Base-by-base conservation (phyloP, 2,888 invertebrate species). In the Psylliodes chrysocephalus region DNA sequence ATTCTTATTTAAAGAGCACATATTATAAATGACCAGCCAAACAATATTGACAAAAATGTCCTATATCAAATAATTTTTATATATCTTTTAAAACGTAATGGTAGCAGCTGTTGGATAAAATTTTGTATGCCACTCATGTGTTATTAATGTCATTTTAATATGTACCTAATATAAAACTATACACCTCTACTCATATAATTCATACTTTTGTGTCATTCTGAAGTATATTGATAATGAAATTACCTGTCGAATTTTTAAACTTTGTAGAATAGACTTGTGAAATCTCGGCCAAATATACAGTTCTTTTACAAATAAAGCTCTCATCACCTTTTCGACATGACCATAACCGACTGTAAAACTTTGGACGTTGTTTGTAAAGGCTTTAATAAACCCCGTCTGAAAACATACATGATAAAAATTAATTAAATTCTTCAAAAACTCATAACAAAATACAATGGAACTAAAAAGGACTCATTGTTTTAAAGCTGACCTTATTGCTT, bases 251-350 rank as follows among this genome's bases (percentile, higher is more conserved):
- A 86, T 83, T 46, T 87, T 86, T 60, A 91, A 82, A 74, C 85
- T 86, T 44, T 83, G 83, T 64, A 86, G 85, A 5, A 92, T 87
- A 70, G 85, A 82, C 7, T 88, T 86, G 79, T 92, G 92, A 82
- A 92, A 92, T 63, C 96, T 87, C 1, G 98, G 98, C 97, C 96
- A 98, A 57, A 98, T 86, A 79, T 90, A 94, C 28, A 98, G 84
- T 77, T 95, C 92, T 70, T 91, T 92, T 0, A 98, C 91, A 85
- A 96, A 98, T 42, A 98, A 84, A 71, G 93, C 91, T 78, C 94
- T 90, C 95, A 99, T 97, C 0, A 97, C 90, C 75, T 94, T 89
- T 80, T 97, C 96, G 8, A 99, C 91, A 81, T 95, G 94, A 55
- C 93, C 89, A 81, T 92, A 96, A 1, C 97, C 96, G 75, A 92